Evolutionary conservation across 1,140 invertebrate species (phyloP), one percentile per base, ranked within the genome.

Genomic region (Coptotermes formosanus): DNA sequence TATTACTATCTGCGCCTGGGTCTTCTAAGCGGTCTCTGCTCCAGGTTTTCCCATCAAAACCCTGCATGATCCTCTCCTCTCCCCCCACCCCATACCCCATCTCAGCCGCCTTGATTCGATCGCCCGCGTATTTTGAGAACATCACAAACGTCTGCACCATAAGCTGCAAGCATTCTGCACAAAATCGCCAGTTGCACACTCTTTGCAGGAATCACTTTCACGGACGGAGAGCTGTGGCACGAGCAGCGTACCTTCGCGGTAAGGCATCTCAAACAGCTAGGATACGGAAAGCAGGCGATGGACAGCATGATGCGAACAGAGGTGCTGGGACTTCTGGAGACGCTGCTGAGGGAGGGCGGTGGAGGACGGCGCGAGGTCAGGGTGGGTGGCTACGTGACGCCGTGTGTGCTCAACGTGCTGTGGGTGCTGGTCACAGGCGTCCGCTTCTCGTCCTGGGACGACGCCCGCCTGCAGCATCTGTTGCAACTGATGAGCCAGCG

Each of bases 221-320:
- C 94, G 2, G 96, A 97, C 86, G 96, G 96, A 0, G 88, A 92
- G 16, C 88, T 94, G 11, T 97, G 97, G 96, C 92, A 91, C 83
- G 94, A 95, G 87, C 95, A 97, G 87, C 92, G 96, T 75, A 91
- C 91, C 83, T 97, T 97, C 90, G 93, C 94, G 7, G 89, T 96
- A 82, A 93, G 93, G 86, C 93, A 95, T 86, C 91, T 98, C 87
- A 92, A 93, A 45, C 91, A 94, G 38, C 91, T 96, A 16, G 96
- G 97, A 30, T 95, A 96, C 87, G 96, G 96, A 0, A 94, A 95
- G 88, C 92, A 91, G 2, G 90, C 91, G 69, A 96, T 97, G 94
- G 94, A 95, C 88, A 91, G 93, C 12, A 93, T 95, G 84, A 95
- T 97, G 23, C 91, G 93, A 85, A 92, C 93, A 0, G 95, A 97